Base-by-base conservation (phyloP, 2,888 invertebrate genomes). In the Acronicta alni region DNA sequence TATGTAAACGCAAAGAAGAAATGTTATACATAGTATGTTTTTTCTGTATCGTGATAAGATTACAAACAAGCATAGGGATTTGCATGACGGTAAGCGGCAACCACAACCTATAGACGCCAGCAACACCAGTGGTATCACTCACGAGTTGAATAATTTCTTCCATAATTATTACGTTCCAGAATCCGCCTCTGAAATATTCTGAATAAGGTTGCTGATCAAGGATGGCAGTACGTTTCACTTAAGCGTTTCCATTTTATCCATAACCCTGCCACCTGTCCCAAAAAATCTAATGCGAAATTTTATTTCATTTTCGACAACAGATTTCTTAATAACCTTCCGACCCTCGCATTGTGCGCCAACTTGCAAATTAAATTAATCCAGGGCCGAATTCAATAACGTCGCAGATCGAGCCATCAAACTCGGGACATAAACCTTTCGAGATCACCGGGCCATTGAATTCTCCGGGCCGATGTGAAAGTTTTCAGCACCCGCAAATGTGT, bases 311-410 rank as follows among this genome's bases (percentile, higher is more conserved):
- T 63, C 72, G 66, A 73, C 69, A 75, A 75, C 74, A 78, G 74
- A 80, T 84, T 84, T 79, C 80, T 81, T 81, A 80, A 80, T 81
- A 79, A 76, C 75, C 75, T 56, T 23, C 55, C 72, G 70, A 69
- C 75, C 72, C 71, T 80, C 69, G 72, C 75, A 81, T 81, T 82
- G 78, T 79, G 64, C 63, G 74, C 72, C 58, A 79, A 84, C 78
- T 85, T 83, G 82, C 82, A 83, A 87, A 88, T 88, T 85, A 85
- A 87, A 88, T 88, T 87, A 88, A 87, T 85, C 79, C 83, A 79
- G 81, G 81, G 73, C 63, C 69, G 78, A 72, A 81, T 84, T 81
- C 83, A 87, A 87, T 87, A 83, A 77, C 70, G 67, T 74, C 67
- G 67, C 75, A 75, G 81, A 80, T 76, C 79, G 67, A 67, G 73